These are phyloP conservation scores for Carabus problematicus DNA, from an alignment of 2,888 invertebrate species.

Conservation along the genomic window DNA sequence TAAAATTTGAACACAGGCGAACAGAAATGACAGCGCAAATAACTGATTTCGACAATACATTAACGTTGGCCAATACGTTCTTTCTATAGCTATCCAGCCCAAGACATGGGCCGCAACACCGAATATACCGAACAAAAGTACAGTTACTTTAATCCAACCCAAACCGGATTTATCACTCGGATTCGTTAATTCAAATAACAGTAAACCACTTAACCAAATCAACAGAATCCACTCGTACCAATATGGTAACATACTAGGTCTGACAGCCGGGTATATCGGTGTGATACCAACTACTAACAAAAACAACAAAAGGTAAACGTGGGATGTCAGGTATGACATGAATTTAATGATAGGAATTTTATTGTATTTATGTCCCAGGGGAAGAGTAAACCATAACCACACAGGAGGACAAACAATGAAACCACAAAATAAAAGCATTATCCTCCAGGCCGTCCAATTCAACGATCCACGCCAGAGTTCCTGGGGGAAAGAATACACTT, in stretches of 20 bases:
- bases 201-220: conserved; percentile 92
- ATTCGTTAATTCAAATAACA: conserved; percentile 96
- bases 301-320: conserved; percentile 95
- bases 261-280: conserved; percentile 83
- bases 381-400: conserved; percentile 95
- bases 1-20: conserved; percentile 96
- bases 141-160: conserved; percentile 91
- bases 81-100: conserved; percentile 73
- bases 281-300: conserved; percentile 89
- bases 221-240: conserved; percentile 97
- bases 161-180: conserved; percentile 97
- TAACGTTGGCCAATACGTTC: conserved; percentile 80
- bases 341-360: conserved; percentile 99
- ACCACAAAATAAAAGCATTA: conserved; percentile 89
- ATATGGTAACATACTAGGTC: conserved; percentile 82
- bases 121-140: conserved; percentile 85
- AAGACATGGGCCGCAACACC: conserved; percentile 90
- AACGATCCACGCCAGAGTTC: conserved; percentile 98
- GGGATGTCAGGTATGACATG: conserved; percentile 98
- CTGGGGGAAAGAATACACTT: conserved; percentile 61
- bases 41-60: conserved; percentile 97
- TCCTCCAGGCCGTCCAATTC: conserved; percentile 96
- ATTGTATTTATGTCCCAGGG: conserved; percentile 93
- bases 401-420: conserved; percentile 95
- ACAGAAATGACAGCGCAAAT: conserved; percentile 91